Evolutionary conservation across 1,140 invertebrate species (phyloP).

Genomic region (Mycetomoellerius zeteki): DNA sequence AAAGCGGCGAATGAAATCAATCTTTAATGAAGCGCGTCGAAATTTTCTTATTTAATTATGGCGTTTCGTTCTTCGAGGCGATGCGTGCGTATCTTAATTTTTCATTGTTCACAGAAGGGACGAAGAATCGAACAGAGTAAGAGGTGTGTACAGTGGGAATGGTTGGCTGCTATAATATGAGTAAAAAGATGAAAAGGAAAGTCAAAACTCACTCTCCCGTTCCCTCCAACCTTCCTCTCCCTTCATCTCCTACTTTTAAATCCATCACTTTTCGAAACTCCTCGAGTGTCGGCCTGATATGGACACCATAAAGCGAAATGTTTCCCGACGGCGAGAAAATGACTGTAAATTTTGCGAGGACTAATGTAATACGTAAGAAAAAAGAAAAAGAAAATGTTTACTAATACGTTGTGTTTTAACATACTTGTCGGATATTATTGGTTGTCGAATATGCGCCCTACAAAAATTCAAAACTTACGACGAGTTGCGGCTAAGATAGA

Average conservation of each 20-base stretch:
- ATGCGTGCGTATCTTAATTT: slow-evolving; percentile 71
- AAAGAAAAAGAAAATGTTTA: slow-evolving; percentile 42
- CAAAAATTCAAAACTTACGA: slow-evolving; percentile 55
- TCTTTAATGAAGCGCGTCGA: not conserved
- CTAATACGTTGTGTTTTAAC: slow-evolving; percentile 68
- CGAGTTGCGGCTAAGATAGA: slow-evolving; percentile 46
- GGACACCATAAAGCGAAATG: slow-evolving; percentile 60
- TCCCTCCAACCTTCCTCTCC: slow-evolving; percentile 11
- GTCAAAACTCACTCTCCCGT: slow-evolving; percentile 60
- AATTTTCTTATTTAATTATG: not conserved
- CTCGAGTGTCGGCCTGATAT: slow-evolving; percentile 61
- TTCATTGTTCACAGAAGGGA: slow-evolving; percentile 71
- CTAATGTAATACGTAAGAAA: slow-evolving; percentile 71
- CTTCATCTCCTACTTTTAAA: slow-evolving; percentile 55
- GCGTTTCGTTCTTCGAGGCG: slow-evolving; percentile 51
- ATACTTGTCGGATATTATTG: slow-evolving; percentile 60
- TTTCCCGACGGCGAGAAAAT: slow-evolving; percentile 59
- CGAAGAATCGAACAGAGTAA: slow-evolving; percentile 67
- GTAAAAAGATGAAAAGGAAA: slow-evolving; percentile 72
- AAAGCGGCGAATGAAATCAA: not conserved
- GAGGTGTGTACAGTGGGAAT: slow-evolving; percentile 74
- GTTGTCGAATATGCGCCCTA: slow-evolving; percentile 28
- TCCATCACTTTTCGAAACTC: slow-evolving; percentile 58
- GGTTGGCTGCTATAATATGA: slow-evolving; percentile 74
- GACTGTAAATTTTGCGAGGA: slow-evolving; percentile 60